These are phyloP conservation scores for Bagarius yarrelli DNA, from an alignment of 2,113 vertebrate species.

Conservation along the genomic window DNA sequence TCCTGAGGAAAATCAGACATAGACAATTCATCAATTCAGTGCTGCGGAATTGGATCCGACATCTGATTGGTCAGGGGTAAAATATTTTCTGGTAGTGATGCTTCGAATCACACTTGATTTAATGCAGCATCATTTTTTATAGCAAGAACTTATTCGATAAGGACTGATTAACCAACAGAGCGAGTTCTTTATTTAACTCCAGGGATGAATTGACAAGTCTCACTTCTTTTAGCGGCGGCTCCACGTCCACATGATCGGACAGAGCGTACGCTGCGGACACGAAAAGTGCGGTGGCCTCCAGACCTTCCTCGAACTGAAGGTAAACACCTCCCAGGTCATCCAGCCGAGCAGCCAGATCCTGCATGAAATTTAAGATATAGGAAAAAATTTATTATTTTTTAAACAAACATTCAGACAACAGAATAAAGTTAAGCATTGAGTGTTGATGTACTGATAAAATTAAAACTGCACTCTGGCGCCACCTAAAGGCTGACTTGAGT, in stretches of 20 bases:
- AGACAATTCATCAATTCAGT: too few species aligned
- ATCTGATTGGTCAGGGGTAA: neutral
- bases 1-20: conserved; percentile 70
- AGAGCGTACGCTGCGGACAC: conserved; percentile 89
- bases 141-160: neutral
- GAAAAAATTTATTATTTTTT: too few species aligned
- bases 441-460: neutral
- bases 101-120: neutral
- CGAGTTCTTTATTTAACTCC: neutral
- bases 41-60: neutral
- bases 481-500: conserved; percentile 33
- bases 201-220: neutral
- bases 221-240: conserved; percentile 94
- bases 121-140: neutral
- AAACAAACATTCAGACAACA: neutral
- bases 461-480: conserved; percentile 28
- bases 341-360: conserved; percentile 95
- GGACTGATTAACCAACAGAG: neutral
- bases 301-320: conserved; percentile 97
- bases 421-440: neutral
- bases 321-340: conserved; percentile 94
- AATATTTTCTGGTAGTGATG: neutral
- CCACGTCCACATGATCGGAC: conserved; percentile 89
- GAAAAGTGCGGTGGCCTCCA: conserved; percentile 91
- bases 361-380: too few species aligned